Base-by-base conservation (phyloP, 2,888 invertebrate species). In the Drosophila planitibia region DNA sequence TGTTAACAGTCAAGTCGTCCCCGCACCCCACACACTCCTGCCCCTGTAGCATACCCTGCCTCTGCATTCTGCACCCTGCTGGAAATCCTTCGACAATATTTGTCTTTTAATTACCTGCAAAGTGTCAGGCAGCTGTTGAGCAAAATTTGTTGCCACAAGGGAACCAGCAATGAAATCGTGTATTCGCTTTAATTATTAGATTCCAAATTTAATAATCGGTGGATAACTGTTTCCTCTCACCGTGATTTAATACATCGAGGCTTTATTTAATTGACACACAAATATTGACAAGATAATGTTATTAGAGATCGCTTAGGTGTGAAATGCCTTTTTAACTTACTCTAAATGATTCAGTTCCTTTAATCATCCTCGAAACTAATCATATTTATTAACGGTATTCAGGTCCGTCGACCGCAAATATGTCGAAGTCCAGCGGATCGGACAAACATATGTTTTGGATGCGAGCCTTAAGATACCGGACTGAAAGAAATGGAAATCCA, bases 71-170 rank as follows among this genome's bases (percentile, higher is more conserved):
- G 6, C 47, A n/a, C 37, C 30, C 51, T 39, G 60, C 53, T 35
- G 25, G 55, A 37, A 77, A 53, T 64, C 81, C 77, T 80, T 77
- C 57, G 65, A 73, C 75, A 82, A 82, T 82, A 82, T 78, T 89
- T 84, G 77, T 63, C 64, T 83, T 85, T 83, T 84, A 85, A 83
- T 83, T 85, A 83, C 83, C 81, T 85, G 86, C 70, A 83, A 83
- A 81, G 84, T 84, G 84, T 77, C 79, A 76, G 76, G 51, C 87
- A 76, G 70, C 83, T 74, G 73, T 76, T 74, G 71, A 61, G 55
- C 71, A 30, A 68, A 82, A 85, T 78, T 78, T 85, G 81, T 75
- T 54, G 78, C 81, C 78, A 69, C 63, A 72, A 44, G 68, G 53
- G 44, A 32, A 30, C 57, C 25, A 51, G 28, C 61, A 33, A 51